A percentile compares a stretch with the other conserved stretches of the same genome.
These are phyloP conservation scores for Palythoa grandiflora DNA, from an alignment of 92 coral and sea anemone genomes.

Conservation along the genomic window DNA sequence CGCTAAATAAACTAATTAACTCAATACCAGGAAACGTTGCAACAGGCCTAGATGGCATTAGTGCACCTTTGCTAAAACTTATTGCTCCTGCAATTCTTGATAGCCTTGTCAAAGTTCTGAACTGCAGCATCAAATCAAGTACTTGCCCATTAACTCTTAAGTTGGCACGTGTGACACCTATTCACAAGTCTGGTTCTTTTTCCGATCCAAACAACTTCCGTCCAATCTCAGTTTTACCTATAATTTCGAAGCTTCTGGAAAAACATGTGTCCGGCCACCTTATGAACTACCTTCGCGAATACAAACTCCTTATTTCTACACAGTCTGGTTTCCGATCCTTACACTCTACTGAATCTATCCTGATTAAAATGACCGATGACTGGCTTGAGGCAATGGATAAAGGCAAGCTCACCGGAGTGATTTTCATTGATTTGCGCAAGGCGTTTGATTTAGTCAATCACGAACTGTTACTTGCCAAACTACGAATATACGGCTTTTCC, in stretches of 20 bases:
- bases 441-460: conserved; percentile 41
- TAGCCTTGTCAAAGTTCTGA: conserved; percentile 56
- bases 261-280: conserved; percentile 14
- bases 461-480: conserved; percentile 30
- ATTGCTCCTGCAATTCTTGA: conserved; percentile 53
- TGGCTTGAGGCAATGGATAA: conserved; percentile 44
- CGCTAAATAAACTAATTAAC: conserved; percentile 1
- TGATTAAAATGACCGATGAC: conserved; percentile 41
- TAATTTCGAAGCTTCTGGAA: conserved; percentile 54
- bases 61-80: conserved; percentile 47
- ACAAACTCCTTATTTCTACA: conserved; percentile 40
- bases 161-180: conserved; percentile 54
- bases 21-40: conserved; percentile 49
- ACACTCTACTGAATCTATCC: conserved; percentile 32
- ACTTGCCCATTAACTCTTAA: conserved; percentile 55
- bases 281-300: conserved; percentile 11
- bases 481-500: conserved; percentile 21
- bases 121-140: conserved; percentile 56
- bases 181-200: conserved; percentile 48
- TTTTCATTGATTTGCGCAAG: conserved; percentile 38
- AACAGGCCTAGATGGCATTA: conserved; percentile 44
- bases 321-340: conserved; percentile 32
- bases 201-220: conserved; percentile 53
- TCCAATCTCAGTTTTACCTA: conserved; percentile 60
- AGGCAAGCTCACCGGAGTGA: conserved; percentile 25